Evolutionary conservation across 2,888 invertebrate genomes (phyloP), one percentile per base, ranked within the genome.

Genomic region (Calameuta idolon): DNA sequence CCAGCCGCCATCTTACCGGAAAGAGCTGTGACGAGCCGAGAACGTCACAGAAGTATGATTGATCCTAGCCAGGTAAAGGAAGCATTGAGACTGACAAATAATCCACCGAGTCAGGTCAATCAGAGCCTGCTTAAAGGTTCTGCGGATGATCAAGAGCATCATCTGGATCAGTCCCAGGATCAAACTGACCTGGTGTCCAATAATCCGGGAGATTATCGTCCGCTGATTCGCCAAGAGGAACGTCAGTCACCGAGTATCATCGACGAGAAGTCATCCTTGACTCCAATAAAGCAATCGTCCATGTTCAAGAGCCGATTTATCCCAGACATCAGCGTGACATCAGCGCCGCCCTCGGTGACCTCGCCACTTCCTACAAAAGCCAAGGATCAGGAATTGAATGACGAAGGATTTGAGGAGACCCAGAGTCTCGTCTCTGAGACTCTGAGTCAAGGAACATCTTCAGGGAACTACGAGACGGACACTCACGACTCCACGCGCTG

Each of bases 321-420:
- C 23, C 91, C 92, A 0, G 92, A 92, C 74, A 92, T 94, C 40
- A 93, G 92, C 80, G 92, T 94, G 0, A 93, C 93, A 37, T 84
- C 90, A 80, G 91, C 89, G 79, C 90, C 89, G 75, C 88, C 82
- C 83, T 89, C 85, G 74, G 75, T 83, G 0, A 12, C 83, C 33
- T 89, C 85, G 77, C 55, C 55, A 2, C 90, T 87, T 75, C 88
- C 85, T 76, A 92, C 83, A 31, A 89, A 88, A 79, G 90, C 78
- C 80, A 91, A 89, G 85, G 95, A 96, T 82, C 95, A 95, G 82
- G 97, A 97, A 85, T 90, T 95, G 73, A 96, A 97, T 87, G 97
- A 97, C 89, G 97, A 97, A 93, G 97, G 97, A 12, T 97, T 97
- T 87, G 97, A 97, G 90, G 97, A 97, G 92, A 97, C 97, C 0